Base-by-base conservation (phyloP, 2,113 vertebrate genomes). In the Condylura cristata region DNA sequence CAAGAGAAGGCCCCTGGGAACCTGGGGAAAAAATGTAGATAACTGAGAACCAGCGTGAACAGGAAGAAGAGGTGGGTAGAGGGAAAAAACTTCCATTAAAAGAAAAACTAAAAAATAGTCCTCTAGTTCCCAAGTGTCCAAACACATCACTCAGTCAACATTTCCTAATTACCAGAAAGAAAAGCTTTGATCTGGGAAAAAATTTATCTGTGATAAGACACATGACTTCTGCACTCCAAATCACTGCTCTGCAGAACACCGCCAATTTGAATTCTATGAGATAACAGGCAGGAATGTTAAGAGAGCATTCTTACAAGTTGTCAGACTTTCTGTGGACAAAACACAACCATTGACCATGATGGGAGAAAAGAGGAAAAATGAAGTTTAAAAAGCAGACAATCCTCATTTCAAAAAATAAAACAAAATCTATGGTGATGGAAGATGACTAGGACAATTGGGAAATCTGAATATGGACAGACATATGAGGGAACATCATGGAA, bases 1-100 rank as follows among this genome's bases (percentile, higher is more conserved):
- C 98, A 14, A 97, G 96, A 34, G 98, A 97, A 58, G 98, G 98
- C 86, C 97, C 98, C 86, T 99, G 99, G 89, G 98, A 96, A 93
- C 99, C 99, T 99, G 97, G 3, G 78, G 80, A 92, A 53, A 93
- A 95, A 51, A 96, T 16, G 71, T 30, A 96, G 74, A 7, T 65
- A 79, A 81, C 39, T 95, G 56, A 96, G 89, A 80, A 91, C 34
- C 51, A 93, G 68, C 80, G 68, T 14, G 44, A 37, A n/a, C 76
- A 94, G 14, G 74, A 14, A n/a, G 63, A 17, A n/a, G 63, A n/a
- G 28, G 61, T 48, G 16, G 8, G 44, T n/a, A 13, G 2, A 81
- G 28, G 51, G 28, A 30, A 24, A 17, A 86, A 71, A 70, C 81
- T 26, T 61, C 30, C 24, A 66, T 32, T 20, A 26, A 60, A 34